phyloP scores from a whole-genome alignment of 2,113 vertebrate genomes.

The Apus apus region DNA sequence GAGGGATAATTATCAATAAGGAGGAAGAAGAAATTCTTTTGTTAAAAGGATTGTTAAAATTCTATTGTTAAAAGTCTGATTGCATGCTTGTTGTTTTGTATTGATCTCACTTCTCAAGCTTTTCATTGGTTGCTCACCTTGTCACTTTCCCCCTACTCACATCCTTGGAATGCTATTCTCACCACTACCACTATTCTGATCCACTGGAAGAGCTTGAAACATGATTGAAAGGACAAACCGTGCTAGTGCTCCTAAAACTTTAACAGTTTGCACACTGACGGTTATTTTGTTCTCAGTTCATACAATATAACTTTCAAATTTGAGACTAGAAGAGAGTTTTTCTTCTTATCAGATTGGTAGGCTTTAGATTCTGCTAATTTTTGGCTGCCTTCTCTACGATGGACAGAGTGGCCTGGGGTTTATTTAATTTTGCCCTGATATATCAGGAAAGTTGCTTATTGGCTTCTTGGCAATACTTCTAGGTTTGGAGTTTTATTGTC shows the following conservation, averaged over 20 bases:
- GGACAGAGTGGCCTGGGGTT: neutral
- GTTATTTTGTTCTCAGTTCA: neutral
- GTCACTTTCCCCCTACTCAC: neutral
- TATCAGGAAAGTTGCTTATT: neutral
- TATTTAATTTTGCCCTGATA: neutral
- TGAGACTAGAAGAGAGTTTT: neutral
- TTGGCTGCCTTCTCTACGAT: neutral
- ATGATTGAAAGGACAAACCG: neutral
- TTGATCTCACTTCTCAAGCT: neutral
- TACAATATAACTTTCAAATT: neutral
- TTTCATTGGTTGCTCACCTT: neutral
- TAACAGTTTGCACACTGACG: neutral
- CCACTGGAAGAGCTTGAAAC: neutral
- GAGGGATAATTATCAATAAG: neutral
- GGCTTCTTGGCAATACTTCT: constrained; percentile 9
- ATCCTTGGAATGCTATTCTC: neutral
- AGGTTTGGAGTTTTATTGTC: constrained; percentile 1
- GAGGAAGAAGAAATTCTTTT: neutral
- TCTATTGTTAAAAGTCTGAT: neutral
- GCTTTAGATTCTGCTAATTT: neutral
- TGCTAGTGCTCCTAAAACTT: neutral
- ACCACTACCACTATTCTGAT: neutral
- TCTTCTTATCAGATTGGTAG: neutral
- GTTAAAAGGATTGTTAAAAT: neutral
- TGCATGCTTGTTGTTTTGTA: neutral